Evolutionary conservation across 2,888 invertebrate genomes (phyloP).

Genomic region (Hermaeophaga mercurialis): DNA sequence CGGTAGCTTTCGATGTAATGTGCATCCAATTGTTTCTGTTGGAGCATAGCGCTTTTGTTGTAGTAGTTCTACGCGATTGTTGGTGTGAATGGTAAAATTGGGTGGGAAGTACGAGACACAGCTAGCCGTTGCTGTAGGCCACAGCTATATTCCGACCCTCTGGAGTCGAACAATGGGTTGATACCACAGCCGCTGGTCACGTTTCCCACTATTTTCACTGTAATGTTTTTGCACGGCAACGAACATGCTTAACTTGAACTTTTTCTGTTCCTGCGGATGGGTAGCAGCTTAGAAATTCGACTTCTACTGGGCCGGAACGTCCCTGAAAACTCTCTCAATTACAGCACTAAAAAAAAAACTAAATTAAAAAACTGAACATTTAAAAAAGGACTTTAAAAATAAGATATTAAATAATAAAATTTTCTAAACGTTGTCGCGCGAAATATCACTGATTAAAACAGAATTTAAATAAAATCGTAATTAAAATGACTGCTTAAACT

Average conservation of each 20-base stretch:
- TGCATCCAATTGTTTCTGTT: no score
- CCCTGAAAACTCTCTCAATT: slow-evolving; percentile 57
- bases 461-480: slow-evolving; percentile 23
- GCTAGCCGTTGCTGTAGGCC: slow-evolving; percentile 74
- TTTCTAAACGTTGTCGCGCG: slow-evolving; percentile 1
- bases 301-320: slow-evolving; percentile 56
- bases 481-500: slow-evolving; percentile 18
- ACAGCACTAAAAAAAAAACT: slow-evolving; percentile 54
- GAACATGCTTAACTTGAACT: slow-evolving; percentile 40
- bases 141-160: slow-evolving; percentile 58
- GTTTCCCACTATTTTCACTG: slow-evolving; percentile 14
- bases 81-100: slow-evolving; percentile 25
- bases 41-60: slow-evolving; percentile 15
- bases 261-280: slow-evolving; percentile 46
- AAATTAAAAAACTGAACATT: slow-evolving; percentile 5
- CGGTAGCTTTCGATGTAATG: neutral
- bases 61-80: slow-evolving; percentile 18
- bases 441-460: slow-evolving; percentile 22
- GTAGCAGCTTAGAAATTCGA: slow-evolving; percentile 56
- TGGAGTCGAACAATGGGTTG: slow-evolving; percentile 56
- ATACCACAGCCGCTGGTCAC: slow-evolving; percentile 49
- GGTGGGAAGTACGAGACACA: slow-evolving; percentile 61
- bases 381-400: slow-evolving; percentile 17
- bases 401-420: slow-evolving; percentile 5
- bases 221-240: slow-evolving; percentile 1